These are phyloP conservation scores for Trachelus tabidus DNA, from an alignment of 2,888 invertebrate species.

Conservation along the genomic window DNA sequence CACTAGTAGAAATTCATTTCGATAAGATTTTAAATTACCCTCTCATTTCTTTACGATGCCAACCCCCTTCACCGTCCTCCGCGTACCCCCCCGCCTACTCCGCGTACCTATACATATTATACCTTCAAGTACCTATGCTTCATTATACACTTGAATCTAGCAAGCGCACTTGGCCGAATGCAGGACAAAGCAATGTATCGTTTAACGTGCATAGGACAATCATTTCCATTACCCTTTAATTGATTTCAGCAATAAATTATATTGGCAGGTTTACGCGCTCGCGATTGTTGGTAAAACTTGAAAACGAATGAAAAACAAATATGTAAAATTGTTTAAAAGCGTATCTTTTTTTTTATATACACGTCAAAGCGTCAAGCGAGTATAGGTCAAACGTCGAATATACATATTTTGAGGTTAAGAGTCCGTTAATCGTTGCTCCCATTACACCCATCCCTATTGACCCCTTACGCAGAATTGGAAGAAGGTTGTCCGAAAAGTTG, in stretches of 20 bases:
- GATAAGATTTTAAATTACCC: background rate
- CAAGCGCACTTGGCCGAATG: too few relatives aligned
- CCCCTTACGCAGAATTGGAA: background rate
- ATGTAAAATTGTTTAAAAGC: background rate
- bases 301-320: accelerated
- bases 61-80: too few relatives aligned
- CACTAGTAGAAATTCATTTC: background rate
- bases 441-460: background rate
- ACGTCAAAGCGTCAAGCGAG: background rate
- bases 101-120: background rate
- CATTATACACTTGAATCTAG: background rate
- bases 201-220: constrained; percentile 26
- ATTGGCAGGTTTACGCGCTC: constrained; percentile 23
- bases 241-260: constrained; percentile 47
- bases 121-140: background rate
- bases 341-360: too few relatives aligned
- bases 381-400: background rate
- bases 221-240: constrained; percentile 50
- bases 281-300: background rate
- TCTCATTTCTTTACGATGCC: background rate
- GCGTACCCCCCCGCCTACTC: too few relatives aligned
- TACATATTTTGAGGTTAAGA: background rate
- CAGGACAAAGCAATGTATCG: background rate
- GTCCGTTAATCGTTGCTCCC: background rate
- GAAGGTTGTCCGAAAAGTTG: background rate